Conservation (phyloP, 2,113 vertebrate species). For the Octodon degus region DNA sequence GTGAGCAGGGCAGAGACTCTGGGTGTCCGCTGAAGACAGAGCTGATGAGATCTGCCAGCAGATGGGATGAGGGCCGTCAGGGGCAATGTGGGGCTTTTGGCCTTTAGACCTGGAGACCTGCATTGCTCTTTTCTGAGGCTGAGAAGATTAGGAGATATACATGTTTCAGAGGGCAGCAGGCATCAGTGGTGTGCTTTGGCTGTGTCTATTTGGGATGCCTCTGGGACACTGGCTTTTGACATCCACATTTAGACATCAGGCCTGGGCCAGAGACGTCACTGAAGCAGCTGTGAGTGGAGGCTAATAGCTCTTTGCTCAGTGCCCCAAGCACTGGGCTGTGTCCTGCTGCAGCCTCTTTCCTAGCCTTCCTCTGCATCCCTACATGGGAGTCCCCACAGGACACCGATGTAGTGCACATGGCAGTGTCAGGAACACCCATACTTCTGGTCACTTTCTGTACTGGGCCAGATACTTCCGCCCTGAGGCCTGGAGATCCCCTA, state of each 20-base stretch:
- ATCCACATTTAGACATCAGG: background rate
- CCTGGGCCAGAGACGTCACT: too few relatives aligned
- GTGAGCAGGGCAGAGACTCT: background rate
- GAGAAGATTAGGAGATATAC: background rate
- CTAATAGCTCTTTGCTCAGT: background rate
- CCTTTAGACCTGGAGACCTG: background rate
- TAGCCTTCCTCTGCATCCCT: too few relatives aligned
- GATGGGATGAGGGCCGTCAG: background rate
- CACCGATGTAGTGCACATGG: accelerated
- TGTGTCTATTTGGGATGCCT: background rate
- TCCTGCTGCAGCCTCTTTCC: background rate
- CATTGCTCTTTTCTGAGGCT: background rate
- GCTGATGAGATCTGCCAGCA: background rate
- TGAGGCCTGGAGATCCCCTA: background rate
- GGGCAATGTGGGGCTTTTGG: background rate
- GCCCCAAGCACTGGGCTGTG: background rate
- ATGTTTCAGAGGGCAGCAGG: background rate
- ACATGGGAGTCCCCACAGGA: background rate
- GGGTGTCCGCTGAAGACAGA: background rate
- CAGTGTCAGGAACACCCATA: background rate
- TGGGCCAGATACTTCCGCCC: background rate
- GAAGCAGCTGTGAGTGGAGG: background rate
- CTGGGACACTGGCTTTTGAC: background rate
- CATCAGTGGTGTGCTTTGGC: background rate
- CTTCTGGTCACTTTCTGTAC: background rate